Evolutionary conservation across 2,888 invertebrate species (phyloP), one percentile per base, ranked within the genome.

Genomic region (Salpingus planirostris): DNA sequence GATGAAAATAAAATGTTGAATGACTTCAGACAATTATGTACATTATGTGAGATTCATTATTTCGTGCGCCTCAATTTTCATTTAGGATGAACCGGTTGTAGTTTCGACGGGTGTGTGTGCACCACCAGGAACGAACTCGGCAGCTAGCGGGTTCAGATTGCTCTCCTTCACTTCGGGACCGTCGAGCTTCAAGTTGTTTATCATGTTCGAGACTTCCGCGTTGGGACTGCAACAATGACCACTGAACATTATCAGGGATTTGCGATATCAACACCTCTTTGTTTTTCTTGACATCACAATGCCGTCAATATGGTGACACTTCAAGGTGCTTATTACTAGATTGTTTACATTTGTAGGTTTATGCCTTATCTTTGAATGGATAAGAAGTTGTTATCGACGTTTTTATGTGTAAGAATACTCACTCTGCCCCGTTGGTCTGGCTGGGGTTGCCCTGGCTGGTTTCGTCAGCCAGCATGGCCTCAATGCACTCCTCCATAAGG

Each of bases 401-500:
- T 18, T 18, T 18, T 8, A 18, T 18, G 5, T 5, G 5, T 18
- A 8, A 40, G n/a, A 13, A 26, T 6, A 31, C 44, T 45, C 38
- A 49, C 47, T 51, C 50, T 15, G 44, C 27, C 31, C 24, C 25
- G 29, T 29, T 47, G 26, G 43, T 59, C 55, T 50, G 50, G 43
- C 69, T 62, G 43, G 70, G 74, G 2, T 74, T 56, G 47, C 74
- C 68, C 18, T 44, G 43, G 26, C 48, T 45, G 31, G 50, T 53
- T 48, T 84, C 84, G 49, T 85, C 84, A 40, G 81, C 82, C 33
- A 84, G 55, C 80, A 87, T 87, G 3, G 85, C 86, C 53, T 87
- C 84, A 47, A 87, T 76, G 57, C 88, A 89, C 57, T 89, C 84
- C 56, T 88, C 83, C 82, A 88, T 87, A 8, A 88, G 60, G 7